Evolutionary conservation across 2,888 invertebrate species (phyloP).

Genomic region (Protonemura montana): DNA sequence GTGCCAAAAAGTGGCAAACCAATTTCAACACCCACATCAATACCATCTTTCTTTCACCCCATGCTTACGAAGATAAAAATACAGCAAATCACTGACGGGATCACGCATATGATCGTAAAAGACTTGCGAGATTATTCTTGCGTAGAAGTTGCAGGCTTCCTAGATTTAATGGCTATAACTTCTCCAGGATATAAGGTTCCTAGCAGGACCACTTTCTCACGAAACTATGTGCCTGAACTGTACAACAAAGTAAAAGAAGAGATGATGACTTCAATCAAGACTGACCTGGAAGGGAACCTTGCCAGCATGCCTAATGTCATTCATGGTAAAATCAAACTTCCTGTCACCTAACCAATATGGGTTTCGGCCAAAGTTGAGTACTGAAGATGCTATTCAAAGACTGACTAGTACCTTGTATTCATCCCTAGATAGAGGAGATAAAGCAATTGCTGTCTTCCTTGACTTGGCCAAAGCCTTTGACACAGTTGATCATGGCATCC

Average conservation of each 20-base stretch:
- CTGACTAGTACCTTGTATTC: too few relatives aligned
- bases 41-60: neutral
- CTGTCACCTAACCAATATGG: too few relatives aligned
- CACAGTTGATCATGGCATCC: neutral
- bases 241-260: constrained; percentile 8
- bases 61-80: neutral
- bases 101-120: constrained; percentile 20
- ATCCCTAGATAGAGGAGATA: neutral
- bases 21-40: neutral
- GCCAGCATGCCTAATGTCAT: too few relatives aligned
- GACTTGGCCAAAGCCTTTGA: neutral
- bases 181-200: constrained; percentile 18
- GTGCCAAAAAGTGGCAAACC: neutral
- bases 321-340: too few relatives aligned
- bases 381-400: too few relatives aligned
- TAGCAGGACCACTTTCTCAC: neutral
- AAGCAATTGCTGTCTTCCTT: neutral
- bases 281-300: neutral
- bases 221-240: neutral
- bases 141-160: constrained; percentile 20
- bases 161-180: neutral
- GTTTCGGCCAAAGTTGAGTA: too few relatives aligned
- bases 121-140: constrained; percentile 24
- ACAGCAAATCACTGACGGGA: neutral
- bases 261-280: neutral